phyloP scores from a whole-genome alignment of 2,797 vertebrate species.

The Orestias chungarensis region DNA sequence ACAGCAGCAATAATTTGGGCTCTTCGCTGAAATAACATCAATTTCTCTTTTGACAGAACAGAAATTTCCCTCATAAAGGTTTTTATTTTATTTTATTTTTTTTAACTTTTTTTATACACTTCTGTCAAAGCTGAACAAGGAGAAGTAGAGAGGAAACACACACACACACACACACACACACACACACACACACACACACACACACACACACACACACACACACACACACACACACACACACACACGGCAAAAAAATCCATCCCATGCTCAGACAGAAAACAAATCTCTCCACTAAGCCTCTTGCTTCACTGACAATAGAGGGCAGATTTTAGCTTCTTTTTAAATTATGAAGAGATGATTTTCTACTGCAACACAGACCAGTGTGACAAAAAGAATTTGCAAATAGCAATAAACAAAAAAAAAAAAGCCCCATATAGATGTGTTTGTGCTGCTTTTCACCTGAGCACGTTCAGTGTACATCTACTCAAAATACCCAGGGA shows the following conservation, averaged over 20 bases:
- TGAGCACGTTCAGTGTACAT: not conserved
- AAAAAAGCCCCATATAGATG: too few species aligned
- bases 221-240: conserved; percentile 37
- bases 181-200: conserved; percentile 37
- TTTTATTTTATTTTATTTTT: too few species aligned
- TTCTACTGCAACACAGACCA: conserved; percentile 19
- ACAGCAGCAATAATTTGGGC: conserved; percentile 59
- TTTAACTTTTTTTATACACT: conserved; percentile 56
- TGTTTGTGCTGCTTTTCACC: not conserved
- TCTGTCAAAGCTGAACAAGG: conserved; percentile 67
- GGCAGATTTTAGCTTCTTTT: conserved; percentile 40
- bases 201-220: conserved; percentile 37
- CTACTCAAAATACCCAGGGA: not conserved
- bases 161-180: conserved; percentile 36
- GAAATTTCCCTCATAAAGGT: conserved; percentile 65
- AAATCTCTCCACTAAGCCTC: conserved; percentile 43
- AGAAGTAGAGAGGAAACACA: conserved; percentile 25
- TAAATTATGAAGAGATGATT: conserved; percentile 10
- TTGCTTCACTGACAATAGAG: conserved; percentile 34
- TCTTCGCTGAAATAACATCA: conserved; percentile 62
- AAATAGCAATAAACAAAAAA: too few species aligned
- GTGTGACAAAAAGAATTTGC: conserved; percentile 15
- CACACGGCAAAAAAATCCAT: conserved; percentile 55
- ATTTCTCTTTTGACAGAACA: conserved; percentile 69
- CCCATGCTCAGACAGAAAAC: conserved; percentile 26